phyloP scores from a whole-genome alignment of 1,140 invertebrate species.

The Bradysia coprophila region DNA sequence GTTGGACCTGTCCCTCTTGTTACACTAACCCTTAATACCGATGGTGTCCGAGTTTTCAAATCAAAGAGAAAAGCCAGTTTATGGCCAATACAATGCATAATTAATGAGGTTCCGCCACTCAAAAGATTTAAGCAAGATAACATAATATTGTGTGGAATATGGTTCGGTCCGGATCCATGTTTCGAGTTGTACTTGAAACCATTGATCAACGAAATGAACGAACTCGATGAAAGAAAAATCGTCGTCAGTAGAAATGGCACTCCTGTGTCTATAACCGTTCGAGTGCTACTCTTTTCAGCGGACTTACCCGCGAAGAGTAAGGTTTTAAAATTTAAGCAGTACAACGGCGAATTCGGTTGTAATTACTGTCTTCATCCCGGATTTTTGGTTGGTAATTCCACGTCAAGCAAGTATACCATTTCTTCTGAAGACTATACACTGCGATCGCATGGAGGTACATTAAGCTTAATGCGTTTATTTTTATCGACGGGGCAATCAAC shows the following conservation, averaged over 20 bases:
- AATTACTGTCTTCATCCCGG: not conserved
- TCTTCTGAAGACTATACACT: not conserved
- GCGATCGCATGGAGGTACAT: not conserved
- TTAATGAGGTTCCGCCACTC: not conserved
- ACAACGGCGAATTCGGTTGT: not conserved
- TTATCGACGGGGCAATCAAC: not conserved
- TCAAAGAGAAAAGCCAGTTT: not conserved
- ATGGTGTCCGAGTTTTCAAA: not conserved
- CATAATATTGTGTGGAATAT: not conserved
- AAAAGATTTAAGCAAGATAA: not conserved
- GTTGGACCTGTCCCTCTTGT: not conserved
- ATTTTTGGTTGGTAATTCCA: not conserved
- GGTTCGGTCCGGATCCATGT: not conserved
- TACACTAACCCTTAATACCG: not conserved
- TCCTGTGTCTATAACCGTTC: not conserved
- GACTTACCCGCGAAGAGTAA: not conserved
- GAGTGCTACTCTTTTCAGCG: not conserved
- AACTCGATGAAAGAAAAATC: not conserved
- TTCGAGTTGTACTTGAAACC: not conserved
- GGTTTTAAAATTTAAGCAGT: not conserved
- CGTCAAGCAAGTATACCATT: not conserved
- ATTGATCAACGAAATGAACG: not conserved
- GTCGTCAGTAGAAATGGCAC: not conserved
- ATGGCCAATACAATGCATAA: not conserved
- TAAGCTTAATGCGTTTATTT: not conserved